phyloP scores from a whole-genome alignment of 1,140 invertebrate genomes.

The Uloborus diversus region DNA sequence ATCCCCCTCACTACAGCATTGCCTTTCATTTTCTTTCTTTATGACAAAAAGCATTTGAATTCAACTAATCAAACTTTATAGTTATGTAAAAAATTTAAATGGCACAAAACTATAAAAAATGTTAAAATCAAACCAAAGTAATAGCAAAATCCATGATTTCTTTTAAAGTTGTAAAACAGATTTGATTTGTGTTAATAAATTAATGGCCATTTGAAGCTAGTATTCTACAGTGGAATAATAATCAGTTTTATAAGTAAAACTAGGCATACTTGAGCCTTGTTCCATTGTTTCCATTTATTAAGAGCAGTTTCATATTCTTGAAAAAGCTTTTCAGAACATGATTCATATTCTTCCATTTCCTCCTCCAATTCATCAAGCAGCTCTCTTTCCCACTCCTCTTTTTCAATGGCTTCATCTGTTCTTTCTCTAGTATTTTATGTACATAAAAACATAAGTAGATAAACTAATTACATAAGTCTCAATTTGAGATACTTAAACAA shows the following conservation, averaged over 20 bases:
- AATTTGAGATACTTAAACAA: too few relatives aligned
- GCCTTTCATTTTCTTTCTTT: too few relatives aligned
- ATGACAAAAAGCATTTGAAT: too few relatives aligned
- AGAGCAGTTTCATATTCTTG: conserved; percentile 64
- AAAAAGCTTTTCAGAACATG: conserved; percentile 62
- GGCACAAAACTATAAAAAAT: background rate
- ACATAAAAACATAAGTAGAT: too few relatives aligned
- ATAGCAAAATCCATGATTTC: background rate
- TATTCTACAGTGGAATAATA: too few relatives aligned
- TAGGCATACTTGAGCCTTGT: conserved; percentile 61
- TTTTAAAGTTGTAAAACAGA: background rate
- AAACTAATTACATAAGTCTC: too few relatives aligned
- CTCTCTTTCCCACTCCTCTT: conserved; percentile 65
- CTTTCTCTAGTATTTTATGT: conserved; percentile 63
- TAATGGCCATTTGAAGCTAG: too few relatives aligned
- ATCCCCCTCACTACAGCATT: too few relatives aligned
- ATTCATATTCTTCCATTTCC: conserved; percentile 65
- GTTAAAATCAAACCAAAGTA: background rate
- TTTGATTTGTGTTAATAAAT: too few relatives aligned
- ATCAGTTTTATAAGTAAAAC: too few relatives aligned
- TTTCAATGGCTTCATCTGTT: conserved; percentile 64
- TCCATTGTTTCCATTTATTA: conserved; percentile 64
- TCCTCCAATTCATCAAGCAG: conserved; percentile 68
- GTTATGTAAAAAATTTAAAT: background rate
- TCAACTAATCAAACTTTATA: too few relatives aligned